Percentiles rank a stretch among this genome's conserved stretches.
These are phyloP conservation scores for Cylindroiulus punctatus DNA, from an alignment of 2,888 invertebrate species.

Conservation along the genomic window DNA sequence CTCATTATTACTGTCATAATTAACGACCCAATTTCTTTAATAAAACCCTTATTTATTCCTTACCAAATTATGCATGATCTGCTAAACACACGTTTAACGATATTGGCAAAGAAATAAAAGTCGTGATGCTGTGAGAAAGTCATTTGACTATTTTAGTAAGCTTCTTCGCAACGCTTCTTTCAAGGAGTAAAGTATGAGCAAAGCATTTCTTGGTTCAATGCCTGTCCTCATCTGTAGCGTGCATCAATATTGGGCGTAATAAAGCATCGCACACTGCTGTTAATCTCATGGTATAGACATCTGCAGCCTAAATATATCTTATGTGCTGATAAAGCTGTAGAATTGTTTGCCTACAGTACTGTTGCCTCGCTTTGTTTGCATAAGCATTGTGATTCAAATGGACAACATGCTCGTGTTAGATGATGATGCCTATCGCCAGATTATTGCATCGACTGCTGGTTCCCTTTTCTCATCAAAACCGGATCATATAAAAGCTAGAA, in stretches of 20 bases:
- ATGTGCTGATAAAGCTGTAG: background rate
- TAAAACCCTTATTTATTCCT: too few species aligned
- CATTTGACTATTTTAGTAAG: background rate
- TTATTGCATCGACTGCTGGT: background rate
- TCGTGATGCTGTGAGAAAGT: too few species aligned
- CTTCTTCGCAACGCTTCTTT: background rate
- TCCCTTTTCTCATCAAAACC: background rate
- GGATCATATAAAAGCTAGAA: background rate
- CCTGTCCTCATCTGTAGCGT: background rate
- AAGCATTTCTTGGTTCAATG: background rate
- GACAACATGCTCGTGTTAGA: background rate
- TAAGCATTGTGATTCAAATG: slow-evolving; percentile 2
- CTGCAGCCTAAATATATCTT: background rate
- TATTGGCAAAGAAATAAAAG: background rate
- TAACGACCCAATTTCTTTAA: too few species aligned
- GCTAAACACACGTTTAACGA: background rate
- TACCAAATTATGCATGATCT: too few species aligned
- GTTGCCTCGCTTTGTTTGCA: slow-evolving; percentile 3
- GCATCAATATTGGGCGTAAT: background rate
- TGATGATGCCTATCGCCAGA: background rate
- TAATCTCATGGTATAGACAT: background rate
- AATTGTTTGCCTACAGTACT: slow-evolving; percentile 8
- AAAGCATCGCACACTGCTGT: background rate
- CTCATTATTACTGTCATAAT: too few species aligned
- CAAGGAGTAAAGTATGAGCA: background rate